phyloP scores from a whole-genome alignment of 1,140 invertebrate species.

The Drosophila oshimai region DNA sequence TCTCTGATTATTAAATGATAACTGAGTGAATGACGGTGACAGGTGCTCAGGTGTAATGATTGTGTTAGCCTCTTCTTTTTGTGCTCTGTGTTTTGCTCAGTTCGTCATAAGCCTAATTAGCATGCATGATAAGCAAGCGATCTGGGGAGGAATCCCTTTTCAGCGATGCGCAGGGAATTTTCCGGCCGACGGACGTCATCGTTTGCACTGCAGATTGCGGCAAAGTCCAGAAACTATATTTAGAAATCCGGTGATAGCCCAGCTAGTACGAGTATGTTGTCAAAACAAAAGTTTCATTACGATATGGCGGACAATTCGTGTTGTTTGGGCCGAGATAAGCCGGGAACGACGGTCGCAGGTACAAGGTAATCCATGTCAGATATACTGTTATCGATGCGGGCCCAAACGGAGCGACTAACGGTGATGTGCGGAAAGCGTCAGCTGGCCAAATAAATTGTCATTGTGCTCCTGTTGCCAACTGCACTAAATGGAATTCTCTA shows the following conservation, averaged over 20 bases:
- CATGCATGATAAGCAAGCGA: conserved; percentile 21
- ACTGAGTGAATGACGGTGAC: conserved; percentile 31
- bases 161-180: conserved; percentile 26
- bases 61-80: conserved; percentile 3
- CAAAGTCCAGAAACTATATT: conserved; percentile 26
- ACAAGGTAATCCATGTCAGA: conserved; percentile 57
- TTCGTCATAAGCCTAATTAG: conserved; percentile 34
- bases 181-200: conserved; percentile 29
- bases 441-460: neutral
- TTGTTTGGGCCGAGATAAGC: conserved; percentile 24
- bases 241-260: conserved; percentile 22
- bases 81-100: neutral
- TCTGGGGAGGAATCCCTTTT: conserved; percentile 20
- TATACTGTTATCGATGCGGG: conserved; percentile 40
- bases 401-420: conserved; percentile 29
- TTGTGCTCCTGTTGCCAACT: neutral
- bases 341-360: neutral
- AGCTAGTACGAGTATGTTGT: neutral
- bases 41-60: conserved; percentile 14
- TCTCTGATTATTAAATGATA: conserved; percentile 41
- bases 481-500: neutral
- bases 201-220: conserved; percentile 29
- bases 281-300: conserved; percentile 53
- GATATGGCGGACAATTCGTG: neutral
- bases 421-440: conserved; percentile 21